These are phyloP conservation scores for Gadopsis marmoratus DNA, from an alignment of 2,797 vertebrate species.

Conservation along the genomic window DNA sequence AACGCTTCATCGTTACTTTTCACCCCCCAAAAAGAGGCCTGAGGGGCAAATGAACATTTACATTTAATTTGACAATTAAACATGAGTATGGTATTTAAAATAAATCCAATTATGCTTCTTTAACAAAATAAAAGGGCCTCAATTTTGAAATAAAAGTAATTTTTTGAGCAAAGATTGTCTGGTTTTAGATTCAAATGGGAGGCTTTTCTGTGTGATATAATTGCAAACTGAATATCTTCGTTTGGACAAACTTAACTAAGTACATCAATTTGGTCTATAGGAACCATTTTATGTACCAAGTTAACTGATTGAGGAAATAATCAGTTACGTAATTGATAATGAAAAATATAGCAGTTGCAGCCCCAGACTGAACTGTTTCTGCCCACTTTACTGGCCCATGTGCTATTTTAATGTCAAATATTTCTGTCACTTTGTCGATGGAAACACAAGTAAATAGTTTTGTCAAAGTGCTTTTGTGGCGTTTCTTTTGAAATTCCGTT, in stretches of 20 bases:
- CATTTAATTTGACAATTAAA: neutral
- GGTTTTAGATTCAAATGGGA: too few relatives aligned
- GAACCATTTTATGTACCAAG: neutral
- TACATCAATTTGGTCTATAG: too few relatives aligned
- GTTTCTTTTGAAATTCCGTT: too few relatives aligned
- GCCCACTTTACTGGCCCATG: neutral
- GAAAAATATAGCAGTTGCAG: neutral
- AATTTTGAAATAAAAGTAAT: too few relatives aligned
- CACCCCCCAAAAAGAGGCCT: neutral
- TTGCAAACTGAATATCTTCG: neutral
- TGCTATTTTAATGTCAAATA: neutral
- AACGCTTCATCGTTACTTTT: neutral
- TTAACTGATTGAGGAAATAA: neutral
- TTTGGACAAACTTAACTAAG: too few relatives aligned
- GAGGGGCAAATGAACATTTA: too few relatives aligned
- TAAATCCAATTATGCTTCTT: too few relatives aligned
- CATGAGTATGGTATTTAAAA: too few relatives aligned
- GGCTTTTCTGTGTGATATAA: neutral
- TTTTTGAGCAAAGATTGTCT: too few relatives aligned
- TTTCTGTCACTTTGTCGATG: too few relatives aligned
- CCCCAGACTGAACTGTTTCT: neutral
- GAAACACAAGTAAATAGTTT: neutral
- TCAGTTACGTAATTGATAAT: neutral
- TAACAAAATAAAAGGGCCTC: too few relatives aligned
- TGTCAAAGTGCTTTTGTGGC: neutral